Percentiles rank a stretch among this genome's conserved stretches.
phyloP scores from a whole-genome alignment of 2,113 vertebrate genomes.

The Cercocebus atys region DNA sequence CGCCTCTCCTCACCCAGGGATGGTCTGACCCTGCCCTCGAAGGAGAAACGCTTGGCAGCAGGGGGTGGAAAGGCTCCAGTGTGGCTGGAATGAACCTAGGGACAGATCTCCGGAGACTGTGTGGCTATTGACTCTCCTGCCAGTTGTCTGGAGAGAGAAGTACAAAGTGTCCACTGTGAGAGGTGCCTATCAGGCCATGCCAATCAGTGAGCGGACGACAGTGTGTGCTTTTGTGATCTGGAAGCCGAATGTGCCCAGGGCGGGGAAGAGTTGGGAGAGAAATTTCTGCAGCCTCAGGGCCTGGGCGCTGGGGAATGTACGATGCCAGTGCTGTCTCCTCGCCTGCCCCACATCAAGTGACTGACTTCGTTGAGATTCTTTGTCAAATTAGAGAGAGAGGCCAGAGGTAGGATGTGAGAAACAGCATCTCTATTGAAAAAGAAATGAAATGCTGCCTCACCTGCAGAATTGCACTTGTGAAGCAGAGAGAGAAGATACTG shows the following conservation, averaged over 20 bases:
- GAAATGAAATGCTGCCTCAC: neutral
- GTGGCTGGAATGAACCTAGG: constrained; percentile 42
- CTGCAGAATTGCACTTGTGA: neutral
- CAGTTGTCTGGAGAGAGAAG: neutral
- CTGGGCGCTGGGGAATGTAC: neutral
- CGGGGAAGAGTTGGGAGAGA: neutral
- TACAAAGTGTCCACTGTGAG: constrained; percentile 47
- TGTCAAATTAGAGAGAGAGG: constrained; percentile 15
- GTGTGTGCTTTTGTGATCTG: constrained; percentile 41
- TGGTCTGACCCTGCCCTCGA: neutral
- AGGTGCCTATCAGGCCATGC: neutral
- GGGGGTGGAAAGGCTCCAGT: neutral
- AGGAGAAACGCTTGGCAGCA: constrained; percentile 11
- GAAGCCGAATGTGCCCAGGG: neutral
- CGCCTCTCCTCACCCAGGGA: neutral
- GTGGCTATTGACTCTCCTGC: constrained; percentile 18
- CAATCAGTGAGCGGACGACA: neutral
- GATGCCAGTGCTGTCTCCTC: neutral
- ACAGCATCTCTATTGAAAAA: neutral
- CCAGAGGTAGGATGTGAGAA: neutral
- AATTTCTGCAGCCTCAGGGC: neutral
- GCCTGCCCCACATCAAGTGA: neutral
- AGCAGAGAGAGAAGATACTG: neutral
- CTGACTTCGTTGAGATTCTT: neutral
- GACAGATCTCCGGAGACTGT: neutral